Evolutionary conservation across 2,888 invertebrate genomes (phyloP), one percentile per base, ranked within the genome.

Genomic region (Tenthredo distinguenda): DNA sequence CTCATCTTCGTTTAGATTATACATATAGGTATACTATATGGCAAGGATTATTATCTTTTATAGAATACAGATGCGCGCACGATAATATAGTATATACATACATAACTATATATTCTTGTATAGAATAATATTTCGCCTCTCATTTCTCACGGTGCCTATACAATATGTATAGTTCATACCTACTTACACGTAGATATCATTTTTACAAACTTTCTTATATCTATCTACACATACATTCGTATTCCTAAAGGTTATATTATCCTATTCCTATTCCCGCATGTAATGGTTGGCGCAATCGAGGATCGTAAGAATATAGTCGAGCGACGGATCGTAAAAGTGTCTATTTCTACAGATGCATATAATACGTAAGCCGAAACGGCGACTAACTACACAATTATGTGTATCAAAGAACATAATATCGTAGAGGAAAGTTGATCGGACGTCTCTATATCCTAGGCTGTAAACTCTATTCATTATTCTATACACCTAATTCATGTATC

Each of bases 281-380:
- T 74, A 74, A 74, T 21, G 21, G 43, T 74, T 74, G 43, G 43
- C 72, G 72, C 72, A 74, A 74, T 74, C 72, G 15, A 43, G 72
- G 43, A 74, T 43, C 72, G 68, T 18, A 68, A 34, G 34, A 31
- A 68, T 34, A 68, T 7, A 31, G 6, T 18, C 21, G 12, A 34
- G 34, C 68, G 5, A 34, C 34, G 34, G 34, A 68, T 74, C 10
- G 43, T 74, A 74, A n/a, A 74, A 26, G 40, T 18, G 18, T 18
- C 71, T 26, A 37, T 31, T 71, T 12, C n/a, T 68, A 68, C n/a
- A 26, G 31, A 18, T 18, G 34, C 40, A 15, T 26, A 21, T 10
- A 21, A 9, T n/a, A 40, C n/a, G 40, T 40, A 5, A 71, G 21
- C 43, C 26, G 26, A 74, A 74, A 37, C 40, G 12, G 12, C 21